Evolutionary conservation across 2,888 invertebrate species (phyloP), one percentile per base, ranked within the genome.

Genomic region (Geotrupes spiniger): DNA sequence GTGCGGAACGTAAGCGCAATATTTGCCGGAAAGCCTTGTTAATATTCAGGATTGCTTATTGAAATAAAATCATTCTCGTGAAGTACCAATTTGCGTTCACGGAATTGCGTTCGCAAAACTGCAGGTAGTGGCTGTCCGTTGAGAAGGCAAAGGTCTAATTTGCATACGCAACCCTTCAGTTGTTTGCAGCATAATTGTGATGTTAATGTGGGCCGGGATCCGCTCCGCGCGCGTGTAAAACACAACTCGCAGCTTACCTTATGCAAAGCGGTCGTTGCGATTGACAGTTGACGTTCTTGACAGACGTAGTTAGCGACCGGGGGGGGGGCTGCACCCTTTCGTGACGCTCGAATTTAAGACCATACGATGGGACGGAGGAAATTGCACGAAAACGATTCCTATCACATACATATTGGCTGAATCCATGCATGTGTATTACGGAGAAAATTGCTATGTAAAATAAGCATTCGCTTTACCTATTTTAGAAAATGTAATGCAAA

Each of bases 111-210:
- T 46, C 11, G 46, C 36, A 46, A 41, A 36, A 41, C 25, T 26
- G 41, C 40, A 40, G 40, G 40, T 46, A 46, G 41, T 33, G 36
- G 39, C 33, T 39, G 46, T 33, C 46, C 46, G 46, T 46, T 45
- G 46, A 44, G 42, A 17, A 46, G 42, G 45, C 42, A 52, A 56
- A 51, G 55, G 57, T 41, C 47, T 27, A 47, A 64, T 64, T 64
- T 64, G 64, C 64, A 64, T 64, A 62, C 31, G 42, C 46, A 60
- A 61, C 56, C 59, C 59, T 63, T 61, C 57, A 58, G 56, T 59
- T 60, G 62, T 63, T 64, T 64, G 63, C 51, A 46, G 56, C 55
- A 62, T 68, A 67, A 70, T 70, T 70, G 69, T 70, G 54, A 70
- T 70, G 70, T 64, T 70, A 70, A 70, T 70, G 60, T 54, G 46